Conservation (phyloP, 2,797 vertebrate genomes). For the Oreochromis grahami region DNA sequence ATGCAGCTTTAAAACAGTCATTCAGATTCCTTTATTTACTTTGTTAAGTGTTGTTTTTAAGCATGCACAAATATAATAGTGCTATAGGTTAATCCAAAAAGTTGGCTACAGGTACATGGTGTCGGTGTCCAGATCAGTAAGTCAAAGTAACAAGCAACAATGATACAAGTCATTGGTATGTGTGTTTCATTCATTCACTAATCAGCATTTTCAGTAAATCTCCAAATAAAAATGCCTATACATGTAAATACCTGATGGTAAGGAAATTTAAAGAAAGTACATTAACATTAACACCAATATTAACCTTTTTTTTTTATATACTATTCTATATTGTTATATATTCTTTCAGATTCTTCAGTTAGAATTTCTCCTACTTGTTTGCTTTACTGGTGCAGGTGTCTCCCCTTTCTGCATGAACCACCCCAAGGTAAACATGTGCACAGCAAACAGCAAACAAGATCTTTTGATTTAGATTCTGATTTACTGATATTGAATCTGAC, state of each 20-base stretch:
- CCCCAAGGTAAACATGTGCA: neutral
- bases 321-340: neutral
- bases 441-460: neutral
- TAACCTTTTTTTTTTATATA: neutral
- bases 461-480: neutral
- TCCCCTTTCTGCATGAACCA: neutral
- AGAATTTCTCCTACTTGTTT: neutral
- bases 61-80: neutral
- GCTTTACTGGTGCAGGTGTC: neutral
- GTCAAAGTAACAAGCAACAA: neutral
- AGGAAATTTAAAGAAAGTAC: neutral
- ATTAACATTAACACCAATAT: neutral
- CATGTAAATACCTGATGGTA: neutral
- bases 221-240: neutral
- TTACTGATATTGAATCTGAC: neutral
- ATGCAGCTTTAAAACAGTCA: neutral
- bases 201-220: neutral
- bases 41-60: neutral
- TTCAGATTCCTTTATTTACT: neutral
- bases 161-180: neutral
- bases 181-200: neutral
- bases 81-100: neutral
- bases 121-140: neutral
- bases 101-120: neutral
- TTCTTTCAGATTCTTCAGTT: neutral